Evolutionary conservation across 1,140 invertebrate species (phyloP).

Genomic region (Zaprionus capensis): DNA sequence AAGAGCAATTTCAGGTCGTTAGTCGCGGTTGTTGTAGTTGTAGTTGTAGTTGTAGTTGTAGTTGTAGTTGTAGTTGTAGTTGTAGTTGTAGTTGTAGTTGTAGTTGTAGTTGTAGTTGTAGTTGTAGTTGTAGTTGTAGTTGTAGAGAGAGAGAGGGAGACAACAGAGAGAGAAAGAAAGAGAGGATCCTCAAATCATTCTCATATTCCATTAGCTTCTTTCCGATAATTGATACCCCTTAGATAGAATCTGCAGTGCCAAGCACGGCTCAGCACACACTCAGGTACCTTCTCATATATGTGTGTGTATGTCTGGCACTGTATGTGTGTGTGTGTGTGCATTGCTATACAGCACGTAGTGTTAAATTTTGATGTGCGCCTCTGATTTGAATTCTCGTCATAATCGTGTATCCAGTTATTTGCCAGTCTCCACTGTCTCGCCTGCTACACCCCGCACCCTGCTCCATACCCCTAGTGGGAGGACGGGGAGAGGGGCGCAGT

Average conservation of each 20-base stretch:
- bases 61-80: slow-evolving; percentile 1
- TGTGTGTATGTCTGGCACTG: not conserved
- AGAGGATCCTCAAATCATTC: too few relatives aligned
- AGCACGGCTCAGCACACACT: not conserved
- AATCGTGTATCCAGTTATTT: slow-evolving; percentile 21
- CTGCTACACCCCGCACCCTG: too few relatives aligned
- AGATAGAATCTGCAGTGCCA: too few relatives aligned
- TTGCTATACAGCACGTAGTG: not conserved
- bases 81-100: not conserved
- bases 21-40: slow-evolving; percentile 49
- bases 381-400: slow-evolving; percentile 29
- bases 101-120: slow-evolving; percentile 1
- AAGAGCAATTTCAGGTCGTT: slow-evolving; percentile 82
- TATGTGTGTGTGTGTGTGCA: not conserved
- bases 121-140: slow-evolving; percentile 1
- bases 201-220: too few relatives aligned
- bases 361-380: slow-evolving; percentile 11
- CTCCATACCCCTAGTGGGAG: too few relatives aligned
- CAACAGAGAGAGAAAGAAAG: too few relatives aligned
- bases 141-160: not conserved
- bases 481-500: not conserved
- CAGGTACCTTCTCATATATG: not conserved
- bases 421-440: not conserved
- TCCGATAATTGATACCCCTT: too few relatives aligned
- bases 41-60: not conserved